Base-by-base conservation (phyloP, 2,797 vertebrate species). In the Cryptoblepharus egeriae region DNA sequence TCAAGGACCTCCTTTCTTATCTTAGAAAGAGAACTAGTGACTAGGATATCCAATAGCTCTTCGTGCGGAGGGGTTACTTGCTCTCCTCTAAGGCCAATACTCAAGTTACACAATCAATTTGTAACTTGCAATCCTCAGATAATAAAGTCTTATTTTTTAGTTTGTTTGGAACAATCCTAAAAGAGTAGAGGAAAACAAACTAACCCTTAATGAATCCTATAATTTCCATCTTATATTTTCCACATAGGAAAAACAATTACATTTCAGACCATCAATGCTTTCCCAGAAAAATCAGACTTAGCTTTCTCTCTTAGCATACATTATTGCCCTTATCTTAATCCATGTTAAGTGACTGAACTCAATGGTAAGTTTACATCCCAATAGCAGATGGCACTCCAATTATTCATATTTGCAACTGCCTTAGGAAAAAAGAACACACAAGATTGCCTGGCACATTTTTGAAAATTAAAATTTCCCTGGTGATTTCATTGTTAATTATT, bases 311-410 rank as follows among this genome's bases (percentile, higher is more conserved):
- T 55, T 85, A 82, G 37, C 77, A 60, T 71, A 73, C 8, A 87
- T 68, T 1, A 78, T 87, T 84, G 72, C 42, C 57, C 77, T 69
- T 58, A 10, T 81, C 87, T 86, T 81, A 82, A 86, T 74, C 70
- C 69, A 55, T 63, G 67, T 82, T 82, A 88, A 71, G 65, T 64
- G 4, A 70, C 64, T 85, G 5, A 45, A 39, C 8, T 63, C 63
- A 77, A 76, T 11, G 69, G 2, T 73, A 85, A 70, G 60, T 79
- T 81, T 77, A 83, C 73, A 64, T 88, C 80, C 75, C 81, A 81
- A 84, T 90, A 91, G 83, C 87, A 91, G 87, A 89, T 86, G 84
- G 72, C 65, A 89, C 55, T 64, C 68, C n/a, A 82, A 55, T 87
- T 91, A 87, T 69, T 91, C 70, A 82, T 79, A 75, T 77, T 58